Evolutionary conservation across 30 jellyfish, hydroid and myxozoan species (phyloP).

Genomic region (Cassiopea andromeda): DNA sequence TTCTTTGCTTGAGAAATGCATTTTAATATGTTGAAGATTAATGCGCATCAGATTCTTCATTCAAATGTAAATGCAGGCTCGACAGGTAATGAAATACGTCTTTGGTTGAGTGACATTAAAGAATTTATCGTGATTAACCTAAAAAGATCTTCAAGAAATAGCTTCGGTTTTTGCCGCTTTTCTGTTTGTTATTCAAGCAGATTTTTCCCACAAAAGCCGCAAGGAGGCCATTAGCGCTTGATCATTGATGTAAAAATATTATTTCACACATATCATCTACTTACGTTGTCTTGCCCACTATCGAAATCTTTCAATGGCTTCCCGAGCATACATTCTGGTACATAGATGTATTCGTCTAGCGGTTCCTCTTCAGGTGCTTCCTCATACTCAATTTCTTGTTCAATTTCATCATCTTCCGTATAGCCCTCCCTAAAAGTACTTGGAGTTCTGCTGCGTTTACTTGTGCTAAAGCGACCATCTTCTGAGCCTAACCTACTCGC

Average conservation of each 20-base stretch:
- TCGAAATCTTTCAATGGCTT: constrained; percentile 95
- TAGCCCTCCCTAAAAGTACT: constrained; percentile 72
- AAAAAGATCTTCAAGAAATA: constrained; percentile 7
- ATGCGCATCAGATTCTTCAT: not conserved
- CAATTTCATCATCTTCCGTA: constrained; percentile 68
- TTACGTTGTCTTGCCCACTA: constrained; percentile 92
- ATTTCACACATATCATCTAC: constrained; percentile 14
- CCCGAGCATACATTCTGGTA: constrained; percentile 97
- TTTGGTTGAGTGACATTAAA: not conserved
- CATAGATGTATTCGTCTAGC: constrained; percentile 73
- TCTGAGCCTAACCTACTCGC: constrained; percentile 75
- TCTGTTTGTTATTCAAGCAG: constrained; percentile 43
- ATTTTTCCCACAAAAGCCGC: constrained; percentile 17
- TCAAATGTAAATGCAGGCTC: not conserved
- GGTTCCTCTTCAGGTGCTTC: constrained; percentile 76
- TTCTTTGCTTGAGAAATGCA: not conserved
- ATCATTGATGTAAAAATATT: not conserved
- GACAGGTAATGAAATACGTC: not conserved
- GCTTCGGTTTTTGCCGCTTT: constrained; percentile 7
- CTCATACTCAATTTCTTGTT: constrained; percentile 44
- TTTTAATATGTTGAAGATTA: not conserved
- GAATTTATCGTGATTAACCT: constrained; percentile 4
- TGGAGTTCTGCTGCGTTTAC: constrained; percentile 82
- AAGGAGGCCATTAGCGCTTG: constrained; percentile 6
- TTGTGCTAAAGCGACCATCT: constrained; percentile 67